A percentile compares a stretch with the other conserved stretches of the same genome.
phyloP scores from a whole-genome alignment of 2,888 invertebrate species.

The Drosophila melanosoma region DNA sequence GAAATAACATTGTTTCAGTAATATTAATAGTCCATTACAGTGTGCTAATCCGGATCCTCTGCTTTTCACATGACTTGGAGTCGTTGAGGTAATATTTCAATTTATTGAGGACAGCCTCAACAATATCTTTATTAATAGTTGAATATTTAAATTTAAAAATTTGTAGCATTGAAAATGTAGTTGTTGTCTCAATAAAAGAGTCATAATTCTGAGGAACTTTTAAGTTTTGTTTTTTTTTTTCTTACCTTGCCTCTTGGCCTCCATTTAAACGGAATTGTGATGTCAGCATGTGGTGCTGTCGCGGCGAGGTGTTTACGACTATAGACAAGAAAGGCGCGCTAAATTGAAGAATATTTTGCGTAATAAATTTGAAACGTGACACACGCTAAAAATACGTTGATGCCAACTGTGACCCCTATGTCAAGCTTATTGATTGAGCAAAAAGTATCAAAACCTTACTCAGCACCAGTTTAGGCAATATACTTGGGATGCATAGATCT shows the following conservation, averaged over 20 bases:
- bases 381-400: conserved; percentile 47
- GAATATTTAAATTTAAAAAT: background rate
- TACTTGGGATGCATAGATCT: conserved; percentile 46
- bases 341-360: conserved; percentile 75
- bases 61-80: background rate
- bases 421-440: conserved; percentile 69
- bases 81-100: background rate
- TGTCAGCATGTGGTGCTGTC: conserved; percentile 54
- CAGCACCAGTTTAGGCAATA: conserved; percentile 23
- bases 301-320: conserved; percentile 45
- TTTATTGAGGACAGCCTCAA: background rate
- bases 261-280: conserved; percentile 40
- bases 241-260: conserved; percentile 11
- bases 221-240: conserved; percentile 9
- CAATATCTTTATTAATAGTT: background rate
- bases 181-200: conserved; percentile 41
- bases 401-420: conserved; percentile 57
- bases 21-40: background rate
- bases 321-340: conserved; percentile 51
- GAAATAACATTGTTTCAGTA: background rate
- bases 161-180: background rate
- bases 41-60: background rate
- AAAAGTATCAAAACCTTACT: conserved; percentile 42
- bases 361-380: conserved; percentile 81
- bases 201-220: conserved; percentile 15